Evolutionary conservation across 2,888 invertebrate species (phyloP), one percentile per base, ranked within the genome.

Genomic region (Therioaphis trifolii): DNA sequence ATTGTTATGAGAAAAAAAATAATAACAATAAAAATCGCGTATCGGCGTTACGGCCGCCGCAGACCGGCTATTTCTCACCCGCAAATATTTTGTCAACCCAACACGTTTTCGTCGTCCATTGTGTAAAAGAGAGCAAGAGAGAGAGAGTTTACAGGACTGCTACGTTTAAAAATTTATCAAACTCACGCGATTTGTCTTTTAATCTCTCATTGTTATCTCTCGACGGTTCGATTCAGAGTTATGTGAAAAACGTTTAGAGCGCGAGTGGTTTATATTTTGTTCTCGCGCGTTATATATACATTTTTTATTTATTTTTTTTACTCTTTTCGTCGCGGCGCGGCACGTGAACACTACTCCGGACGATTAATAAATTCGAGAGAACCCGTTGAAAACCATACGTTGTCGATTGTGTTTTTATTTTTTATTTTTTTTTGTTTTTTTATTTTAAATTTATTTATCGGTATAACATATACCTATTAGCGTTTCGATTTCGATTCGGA

Each of bases 21-120:
- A 18, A n/a, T 71, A 18, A 18, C 71, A 46, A 7, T 5, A 35
- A 35, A 5, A 35, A 5, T 35, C 7, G 27, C 11, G 21, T 71
- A 46, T 49, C 69, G 4, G 14, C 27, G 71, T 49, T 49, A 49
- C 49, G 71, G 18, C 71, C 18, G 27, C 49, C 11, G 21, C 2
- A 14, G 24, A 14, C 35, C 66, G 11, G 12, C 12, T 35, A 35
- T 68, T 68, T 68, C 40, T 68, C 40, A 68, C 18, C 43, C 14
- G 7, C 12, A 68, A 68, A 68, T 68, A 68, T 43, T 68, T 12
- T 68, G 40, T 68, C 40, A 40, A 15, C 21, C 18, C 24, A 71
- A 49, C 46, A 27, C 27, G 71, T 71, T 49, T 27, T 7, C 4
- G 4, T 3, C 27, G 29, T 5, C 49, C 49, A 49, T 71, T 49